A percentile compares a stretch with the other conserved stretches of the same genome.
Evolutionary conservation across 2,113 vertebrate species (phyloP).

Genomic region (Caretta caretta): DNA sequence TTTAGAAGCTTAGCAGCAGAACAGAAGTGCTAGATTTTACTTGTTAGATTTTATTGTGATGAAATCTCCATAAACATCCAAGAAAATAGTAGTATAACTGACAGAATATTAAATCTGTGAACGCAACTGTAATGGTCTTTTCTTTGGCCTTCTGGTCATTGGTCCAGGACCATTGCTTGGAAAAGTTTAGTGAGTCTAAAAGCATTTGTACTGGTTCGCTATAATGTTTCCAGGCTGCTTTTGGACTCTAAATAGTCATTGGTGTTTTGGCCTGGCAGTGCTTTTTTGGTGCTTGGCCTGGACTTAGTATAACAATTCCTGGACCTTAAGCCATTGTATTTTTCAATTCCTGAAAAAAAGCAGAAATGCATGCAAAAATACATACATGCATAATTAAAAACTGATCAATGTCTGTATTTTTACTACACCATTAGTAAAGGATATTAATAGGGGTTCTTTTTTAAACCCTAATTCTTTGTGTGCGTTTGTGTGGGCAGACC

Average conservation of each 20-base stretch:
- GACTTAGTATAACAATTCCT: background rate
- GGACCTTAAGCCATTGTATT: background rate
- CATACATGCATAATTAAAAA: rapidly evolving
- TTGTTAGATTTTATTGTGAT: background rate
- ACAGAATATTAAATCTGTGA: rapidly evolving
- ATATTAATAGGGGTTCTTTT: rapidly evolving
- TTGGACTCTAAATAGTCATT: background rate
- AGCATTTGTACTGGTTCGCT: background rate
- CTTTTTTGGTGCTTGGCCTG: background rate
- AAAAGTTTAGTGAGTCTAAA: background rate
- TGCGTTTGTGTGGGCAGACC: background rate
- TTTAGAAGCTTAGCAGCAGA: background rate
- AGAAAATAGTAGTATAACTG: background rate
- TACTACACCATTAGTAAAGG: background rate
- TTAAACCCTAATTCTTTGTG: background rate
- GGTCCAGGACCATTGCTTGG: background rate
- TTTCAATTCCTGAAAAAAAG: rapidly evolving
- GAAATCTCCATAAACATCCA: rapidly evolving
- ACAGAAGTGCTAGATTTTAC: background rate
- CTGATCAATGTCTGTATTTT: background rate
- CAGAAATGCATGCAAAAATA: background rate
- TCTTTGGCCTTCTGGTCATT: background rate
- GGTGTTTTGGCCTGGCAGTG: background rate
- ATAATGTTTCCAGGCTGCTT: background rate
- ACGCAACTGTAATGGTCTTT: background rate